Evolutionary conservation across 2,888 invertebrate genomes (phyloP).

Genomic region (Acholoe squamosa): DNA sequence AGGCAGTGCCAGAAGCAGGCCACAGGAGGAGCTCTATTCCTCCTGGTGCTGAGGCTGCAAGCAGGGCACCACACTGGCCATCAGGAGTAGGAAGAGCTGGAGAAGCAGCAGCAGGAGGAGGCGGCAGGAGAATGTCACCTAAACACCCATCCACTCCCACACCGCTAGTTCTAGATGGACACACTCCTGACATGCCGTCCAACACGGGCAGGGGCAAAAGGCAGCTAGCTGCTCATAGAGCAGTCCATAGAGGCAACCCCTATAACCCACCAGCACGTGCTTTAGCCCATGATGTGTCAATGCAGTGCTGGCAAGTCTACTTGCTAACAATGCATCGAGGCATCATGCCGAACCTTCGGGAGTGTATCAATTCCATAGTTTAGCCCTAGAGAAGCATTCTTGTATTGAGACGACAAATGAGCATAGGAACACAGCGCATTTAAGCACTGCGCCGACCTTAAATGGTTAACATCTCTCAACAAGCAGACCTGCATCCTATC

Average conservation of each 20-base stretch:
- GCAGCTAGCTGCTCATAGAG: conserved; percentile 5
- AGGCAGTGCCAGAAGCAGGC: neutral
- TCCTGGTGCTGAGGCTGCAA: neutral
- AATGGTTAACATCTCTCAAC: no score
- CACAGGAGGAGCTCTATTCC: neutral
- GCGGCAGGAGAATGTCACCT: conserved; percentile 15
- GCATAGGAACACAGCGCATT: no score
- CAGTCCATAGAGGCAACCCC: neutral
- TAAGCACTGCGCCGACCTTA: no score
- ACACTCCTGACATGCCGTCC: neutral
- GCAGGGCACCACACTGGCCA: neutral
- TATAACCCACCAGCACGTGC: neutral
- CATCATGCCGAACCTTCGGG: no score
- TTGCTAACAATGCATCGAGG: no score
- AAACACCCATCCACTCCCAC: neutral
- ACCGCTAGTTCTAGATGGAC: neutral
- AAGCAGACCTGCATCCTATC: neutral
- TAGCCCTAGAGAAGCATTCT: no score
- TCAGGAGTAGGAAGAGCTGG: neutral
- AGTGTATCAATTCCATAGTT: no score
- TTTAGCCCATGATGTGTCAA: no score
- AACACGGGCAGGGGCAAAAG: neutral
- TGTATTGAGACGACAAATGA: no score
- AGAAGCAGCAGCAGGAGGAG: neutral
- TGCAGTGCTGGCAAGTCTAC: no score